Base-by-base conservation (phyloP, 2,888 invertebrate species). In the Metalampra italica region DNA sequence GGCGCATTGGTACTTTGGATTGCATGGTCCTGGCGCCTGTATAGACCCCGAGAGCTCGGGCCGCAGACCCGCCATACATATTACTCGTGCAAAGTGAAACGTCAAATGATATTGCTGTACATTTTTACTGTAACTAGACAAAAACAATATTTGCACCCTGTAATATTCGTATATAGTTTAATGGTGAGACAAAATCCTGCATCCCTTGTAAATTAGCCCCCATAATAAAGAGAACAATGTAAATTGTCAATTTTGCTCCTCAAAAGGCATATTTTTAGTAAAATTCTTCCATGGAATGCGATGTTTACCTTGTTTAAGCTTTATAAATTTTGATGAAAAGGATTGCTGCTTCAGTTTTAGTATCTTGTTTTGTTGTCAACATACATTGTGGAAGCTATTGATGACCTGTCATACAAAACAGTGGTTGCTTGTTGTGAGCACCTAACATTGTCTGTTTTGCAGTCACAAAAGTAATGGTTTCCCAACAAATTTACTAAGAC, bases 31-130 rank as follows among this genome's bases (percentile, higher is more conserved):
- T 47, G 44, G 47, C 53, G 56, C 71, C 67, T 71, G 69, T 70
- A 70, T 68, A 57, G 56, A 55, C 58, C 52, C 52, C 62, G 49
- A 55, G 58, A 55, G 67, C 64, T 59, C 59, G 58, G 60, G 59
- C 59, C 59, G 60, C 67, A 71, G 77, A 75, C 88, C 87, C 89
- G 89, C 89, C 89, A 88, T 89, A 86, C 76, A 87, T 83, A 79
- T 77, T 78, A 69, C 71, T 76, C 77, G 68, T 82, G 77, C 78
- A 73, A 71, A 77, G 81, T 83, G 83, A 88, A 89, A 89, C 82
- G 89, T 89, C 89, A 89, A 83, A 81, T 60, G 56, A 64, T 64
- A 79, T 78, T 77, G 72, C 78, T 78, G 72, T 71, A 71, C 58
- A 69, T 69, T 78, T 75, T 75, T 55, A 56, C 57, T 59, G 51